Evolutionary conservation across 2,888 invertebrate genomes (phyloP), one percentile per base, ranked within the genome.

Genomic region (Epinotia bilunana): DNA sequence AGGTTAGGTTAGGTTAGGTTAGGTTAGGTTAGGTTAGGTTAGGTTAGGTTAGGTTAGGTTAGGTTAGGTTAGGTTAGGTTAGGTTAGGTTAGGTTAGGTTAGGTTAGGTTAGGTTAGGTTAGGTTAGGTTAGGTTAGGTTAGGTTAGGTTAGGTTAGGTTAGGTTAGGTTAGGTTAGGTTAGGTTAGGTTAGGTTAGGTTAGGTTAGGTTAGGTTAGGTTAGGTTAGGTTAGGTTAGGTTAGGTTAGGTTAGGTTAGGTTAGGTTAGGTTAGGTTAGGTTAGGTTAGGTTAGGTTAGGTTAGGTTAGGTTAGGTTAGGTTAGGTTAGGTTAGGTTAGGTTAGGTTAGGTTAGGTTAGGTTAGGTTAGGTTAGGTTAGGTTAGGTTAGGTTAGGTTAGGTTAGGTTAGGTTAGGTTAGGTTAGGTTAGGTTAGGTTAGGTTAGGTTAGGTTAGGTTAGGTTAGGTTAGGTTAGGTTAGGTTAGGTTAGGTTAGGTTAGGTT

Each of bases 271-370:
- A 79, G 79, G 77, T 73, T 68, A 62, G 73, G 73, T 78, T 77
- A 77, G 77, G 77, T 78, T 79, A 78, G 78, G 79, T 79, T 77
- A 79, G 77, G 79, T 77, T 77, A 78, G 78, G 78, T 79, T 78
- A 79, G 77, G 77, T 78, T 76, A 79, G 77, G 79, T 77, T 79
- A 78, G 79, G 78, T 79, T 79, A 79, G 79, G 78, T 78, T 78
- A 79, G 78, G 78, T 79, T 79, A 78, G 79, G 79, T 78, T 78
- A 80, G 79, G 80, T 79, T 80, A 78, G 78, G 78, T 78, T 77
- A 80, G 79, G 78, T 78, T 78, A 78, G 80, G 80, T 79, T 79
- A 80, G 80, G 79, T 79, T 79, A 78, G 79, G 78, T 79, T 78
- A 77, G 77, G 77, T 76, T 76, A 77, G 78, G 76, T 78, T 78